Base-by-base conservation (phyloP, 2,888 invertebrate species). In the Phasia obesa region DNA sequence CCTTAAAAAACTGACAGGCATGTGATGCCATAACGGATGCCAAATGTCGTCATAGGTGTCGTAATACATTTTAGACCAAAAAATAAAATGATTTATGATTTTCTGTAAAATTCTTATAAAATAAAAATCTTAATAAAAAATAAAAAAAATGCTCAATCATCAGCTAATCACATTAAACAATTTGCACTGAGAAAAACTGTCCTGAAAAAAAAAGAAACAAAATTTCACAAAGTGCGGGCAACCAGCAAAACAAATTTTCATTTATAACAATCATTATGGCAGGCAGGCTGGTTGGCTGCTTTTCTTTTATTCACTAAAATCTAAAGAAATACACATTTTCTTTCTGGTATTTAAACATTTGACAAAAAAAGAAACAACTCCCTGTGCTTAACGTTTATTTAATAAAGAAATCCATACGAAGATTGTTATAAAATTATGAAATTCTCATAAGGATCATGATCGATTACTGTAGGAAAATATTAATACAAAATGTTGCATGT, bases 361-460 rank as follows among this genome's bases (percentile, higher is more conserved):
- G 11, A 35, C 35, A 35, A 35, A 23, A 21, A 59, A 5, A 21
- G 35, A 55, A 78, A 38, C 11, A 82, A 75, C 65, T 65, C 75
- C 74, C 73, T 44, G 15, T 0, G 21, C 21, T 15, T 19, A 38
- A 5, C 15, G 60, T 59, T 74, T 62, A 17, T 23, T 35, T 31
- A 55, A 70, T 60, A 70, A 53, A 53, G 35, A 42, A 65, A 70
- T 78, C 2, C n/a, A 83, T 79, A 69, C 80, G 70, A 71, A 71
- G 83, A 84, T 85, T 85, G 86, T 89, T 89, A 86, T 85, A 87
- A 86, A 88, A 88, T 88, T 88, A 88, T 88, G 84, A 87, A 85
- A 88, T 81, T 85, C 86, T 85, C 87, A 88, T 88, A 84, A 88
- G 86, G 82, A 83, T 64, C n/a, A 80, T 83, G 79, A 83, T 83